Evolutionary conservation across 1,140 invertebrate genomes (phyloP), one percentile per base, ranked within the genome.

Genomic region (Chelonus insularis): DNA sequence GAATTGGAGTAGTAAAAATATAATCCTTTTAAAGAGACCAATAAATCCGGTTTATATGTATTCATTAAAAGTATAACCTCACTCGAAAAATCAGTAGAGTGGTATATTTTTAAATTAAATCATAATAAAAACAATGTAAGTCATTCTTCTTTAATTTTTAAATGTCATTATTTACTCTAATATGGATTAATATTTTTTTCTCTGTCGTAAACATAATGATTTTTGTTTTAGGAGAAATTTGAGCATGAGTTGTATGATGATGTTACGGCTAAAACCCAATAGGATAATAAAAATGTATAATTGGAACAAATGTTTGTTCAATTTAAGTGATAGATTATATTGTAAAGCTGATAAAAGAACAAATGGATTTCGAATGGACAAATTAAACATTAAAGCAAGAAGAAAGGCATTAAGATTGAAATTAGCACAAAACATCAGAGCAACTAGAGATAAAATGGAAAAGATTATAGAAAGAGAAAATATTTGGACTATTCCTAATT

Each of bases 401-500:
- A 68, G 69, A 45, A 76, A 74, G 58, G 65, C 68, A 6, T 64
- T 79, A 3, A 72, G 68, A 29, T 51, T 62, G 11, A 72, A 69
- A 57, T 48, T 82, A 34, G 23, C 81, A 6, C 62, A 69, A 56
- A 72, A 78, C 57, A 67, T 80, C 6, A 71, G 67, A 43, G 57
- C 71, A 21, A 82, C 77, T 1, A 79, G 73, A 48, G 60, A 69
- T 45, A 78, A 70, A 65, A 73, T 82, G 9, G 74, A 76, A 51
- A 64, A 73, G 43, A 78, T 81, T 20, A 82, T 82, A 5, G 79
- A 73, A 29, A 89, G 84, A 73, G 94, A 98, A 83, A 96, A 96
- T 82, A 89, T 97, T 59, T 91, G 91, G 77, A 98, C 96, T 0
- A 84, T 98, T 66, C 96, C 96, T 25, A 98, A 98, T 81, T 82